Evolutionary conservation across 53 echinoderm and acorn worm genomes (phyloP).

Genomic region (Antedon mediterranea): DNA sequence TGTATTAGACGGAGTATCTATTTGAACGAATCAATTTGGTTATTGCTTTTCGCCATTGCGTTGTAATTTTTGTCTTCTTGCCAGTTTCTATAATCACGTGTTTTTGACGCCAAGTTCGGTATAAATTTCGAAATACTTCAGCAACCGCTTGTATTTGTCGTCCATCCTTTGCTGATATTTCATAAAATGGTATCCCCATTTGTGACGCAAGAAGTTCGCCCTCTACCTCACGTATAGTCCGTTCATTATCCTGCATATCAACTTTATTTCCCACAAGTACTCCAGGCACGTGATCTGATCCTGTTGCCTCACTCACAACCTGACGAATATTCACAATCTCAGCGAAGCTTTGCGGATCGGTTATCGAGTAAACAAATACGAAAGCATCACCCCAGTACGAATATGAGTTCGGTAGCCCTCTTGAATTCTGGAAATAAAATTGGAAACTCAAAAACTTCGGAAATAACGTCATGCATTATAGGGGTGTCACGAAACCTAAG

Average conservation of each 20-base stretch:
- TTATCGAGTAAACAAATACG: constrained; percentile 60
- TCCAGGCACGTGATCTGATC: constrained; percentile 27
- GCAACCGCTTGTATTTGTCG: constrained; percentile 51
- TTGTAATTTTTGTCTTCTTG: neutral
- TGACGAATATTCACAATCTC: constrained; percentile 30
- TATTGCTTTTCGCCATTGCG: neutral
- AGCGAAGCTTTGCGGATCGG: constrained; percentile 59
- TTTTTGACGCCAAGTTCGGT: constrained; percentile 42
- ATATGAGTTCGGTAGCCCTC: constrained; percentile 53
- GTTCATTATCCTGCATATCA: constrained; percentile 31
- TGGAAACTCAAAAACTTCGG: neutral
- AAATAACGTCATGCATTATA: too few species aligned
- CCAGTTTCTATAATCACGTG: neutral
- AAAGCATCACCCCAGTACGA: constrained; percentile 78
- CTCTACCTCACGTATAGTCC: constrained; percentile 43
- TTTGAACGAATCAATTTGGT: neutral
- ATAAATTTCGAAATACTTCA: constrained; percentile 50
- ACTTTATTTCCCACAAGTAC: constrained; percentile 70
- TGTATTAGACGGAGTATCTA: neutral
- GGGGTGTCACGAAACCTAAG: too few species aligned
- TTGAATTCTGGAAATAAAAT: constrained; percentile 34
- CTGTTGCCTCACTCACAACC: constrained; percentile 35
- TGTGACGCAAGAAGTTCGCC: constrained; percentile 48
- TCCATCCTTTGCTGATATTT: constrained; percentile 74
- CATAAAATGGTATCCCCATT: constrained; percentile 46